These are phyloP conservation scores for Drosophila silvestris DNA, from an alignment of 2,888 invertebrate species.

Conservation along the genomic window DNA sequence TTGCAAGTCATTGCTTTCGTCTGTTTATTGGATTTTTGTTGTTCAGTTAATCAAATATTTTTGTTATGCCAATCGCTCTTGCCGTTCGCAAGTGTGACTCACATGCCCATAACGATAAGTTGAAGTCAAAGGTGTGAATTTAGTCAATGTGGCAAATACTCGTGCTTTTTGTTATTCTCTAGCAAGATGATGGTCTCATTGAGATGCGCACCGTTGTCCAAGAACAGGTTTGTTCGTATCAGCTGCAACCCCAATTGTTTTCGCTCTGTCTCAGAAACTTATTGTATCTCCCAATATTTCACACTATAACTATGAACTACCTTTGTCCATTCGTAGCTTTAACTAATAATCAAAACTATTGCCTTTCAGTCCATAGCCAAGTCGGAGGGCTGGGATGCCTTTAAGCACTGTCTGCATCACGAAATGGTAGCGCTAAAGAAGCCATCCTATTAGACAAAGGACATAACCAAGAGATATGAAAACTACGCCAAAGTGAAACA, in stretches of 20 bases:
- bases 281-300: conserved; percentile 42
- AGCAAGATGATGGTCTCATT: conserved; percentile 41
- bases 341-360: conserved; percentile 43
- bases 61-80: conserved; percentile 17
- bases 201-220: conserved; percentile 8
- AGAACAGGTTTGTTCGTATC: conserved; percentile 35
- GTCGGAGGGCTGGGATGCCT: conserved; percentile 96
- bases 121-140: conserved; percentile 18
- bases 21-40: conserved; percentile 39
- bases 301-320: conserved; percentile 4
- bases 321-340: neutral
- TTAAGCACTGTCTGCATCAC: conserved; percentile 95
- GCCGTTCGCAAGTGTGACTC: conserved; percentile 31
- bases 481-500: conserved; percentile 54
- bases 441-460: conserved; percentile 45
- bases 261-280: conserved; percentile 26
- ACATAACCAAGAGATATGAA: neutral
- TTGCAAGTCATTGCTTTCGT: conserved; percentile 24
- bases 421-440: conserved; percentile 88
- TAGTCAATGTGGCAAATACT: conserved; percentile 24
- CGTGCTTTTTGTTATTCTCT: conserved; percentile 25
- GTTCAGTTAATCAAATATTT: conserved; percentile 46
- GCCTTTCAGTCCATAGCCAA: conserved; percentile 91
- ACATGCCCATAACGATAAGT: conserved; percentile 7
- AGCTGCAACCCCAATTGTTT: conserved; percentile 13